A percentile compares a stretch with the other conserved stretches of the same genome.
These are phyloP conservation scores for Sebastes jordani DNA, from an alignment of 2,797 vertebrate genomes.

Conservation along the genomic window DNA sequence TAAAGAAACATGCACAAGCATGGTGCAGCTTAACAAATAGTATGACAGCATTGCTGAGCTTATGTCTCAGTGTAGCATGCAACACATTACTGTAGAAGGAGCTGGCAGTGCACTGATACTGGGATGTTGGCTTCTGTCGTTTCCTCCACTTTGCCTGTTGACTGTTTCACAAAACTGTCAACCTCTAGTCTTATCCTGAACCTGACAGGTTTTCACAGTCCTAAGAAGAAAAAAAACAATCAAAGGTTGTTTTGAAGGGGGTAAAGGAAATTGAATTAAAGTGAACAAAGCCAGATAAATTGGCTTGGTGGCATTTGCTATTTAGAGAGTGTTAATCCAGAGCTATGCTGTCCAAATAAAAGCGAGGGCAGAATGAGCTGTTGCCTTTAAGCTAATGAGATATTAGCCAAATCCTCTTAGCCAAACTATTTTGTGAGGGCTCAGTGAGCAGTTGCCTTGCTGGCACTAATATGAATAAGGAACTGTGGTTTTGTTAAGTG, in stretches of 20 bases:
- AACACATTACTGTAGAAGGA: slow-evolving; percentile 27
- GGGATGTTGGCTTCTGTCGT: slow-evolving; percentile 26
- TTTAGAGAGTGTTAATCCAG: slow-evolving; percentile 73
- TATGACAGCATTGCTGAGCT: slow-evolving; percentile 44
- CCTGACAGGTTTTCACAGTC: slow-evolving; percentile 29
- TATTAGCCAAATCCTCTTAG: slow-evolving; percentile 81
- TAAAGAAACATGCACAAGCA: slow-evolving; percentile 40
- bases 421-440: slow-evolving; percentile 75
- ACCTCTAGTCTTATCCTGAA: slow-evolving; percentile 24
- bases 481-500: slow-evolving; percentile 34
- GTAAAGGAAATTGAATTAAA: slow-evolving; percentile 66
- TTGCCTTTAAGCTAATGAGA: slow-evolving; percentile 78
- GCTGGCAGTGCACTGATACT: slow-evolving; percentile 42
- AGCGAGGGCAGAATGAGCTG: slow-evolving; percentile 65
- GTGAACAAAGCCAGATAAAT: slow-evolving; percentile 69
- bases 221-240: background rate
- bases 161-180: slow-evolving; percentile 44
- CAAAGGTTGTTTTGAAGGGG: slow-evolving; percentile 21
- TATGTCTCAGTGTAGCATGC: slow-evolving; percentile 30
- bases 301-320: slow-evolving; percentile 70
- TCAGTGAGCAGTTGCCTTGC: slow-evolving; percentile 63
- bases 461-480: slow-evolving; percentile 67
- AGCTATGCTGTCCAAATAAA: slow-evolving; percentile 69
- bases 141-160: slow-evolving; percentile 30
- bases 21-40: slow-evolving; percentile 37